These are phyloP conservation scores for Hycleus cichorii DNA, from an alignment of 1,140 invertebrate species.

Conservation along the genomic window DNA sequence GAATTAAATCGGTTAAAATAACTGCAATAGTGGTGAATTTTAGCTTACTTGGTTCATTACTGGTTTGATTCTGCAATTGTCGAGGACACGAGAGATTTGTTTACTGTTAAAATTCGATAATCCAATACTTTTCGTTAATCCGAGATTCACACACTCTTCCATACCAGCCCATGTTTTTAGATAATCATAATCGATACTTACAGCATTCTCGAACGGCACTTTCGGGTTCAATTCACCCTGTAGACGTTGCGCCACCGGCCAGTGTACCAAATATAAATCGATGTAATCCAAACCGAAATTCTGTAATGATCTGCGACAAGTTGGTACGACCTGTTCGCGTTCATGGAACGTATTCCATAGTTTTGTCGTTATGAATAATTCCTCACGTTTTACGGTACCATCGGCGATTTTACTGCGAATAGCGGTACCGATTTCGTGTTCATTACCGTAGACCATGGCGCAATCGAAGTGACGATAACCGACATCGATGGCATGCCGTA, in stretches of 20 bases:
- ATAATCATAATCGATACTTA: conserved; percentile 57
- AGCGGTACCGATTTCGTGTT: conserved; percentile 61
- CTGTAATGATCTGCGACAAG: conserved; percentile 48
- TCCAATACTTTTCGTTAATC: conserved; percentile 68
- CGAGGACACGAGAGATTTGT: conserved; percentile 64
- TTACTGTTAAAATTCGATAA: conserved; percentile 77
- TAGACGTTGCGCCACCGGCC: conserved; percentile 50
- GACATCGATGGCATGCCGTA: conserved; percentile 56
- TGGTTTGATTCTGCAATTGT: conserved; percentile 59
- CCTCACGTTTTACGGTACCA: conserved; percentile 53
- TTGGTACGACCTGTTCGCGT: conserved; percentile 51
- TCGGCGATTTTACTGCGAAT: conserved; percentile 58
- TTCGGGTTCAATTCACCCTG: conserved; percentile 18
- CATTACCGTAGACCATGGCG: conserved; percentile 67
- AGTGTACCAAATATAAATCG: conserved; percentile 74
- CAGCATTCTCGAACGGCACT: conserved; percentile 40
- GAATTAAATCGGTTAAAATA: conserved; percentile 5
- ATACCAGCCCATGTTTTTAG: conserved; percentile 76
- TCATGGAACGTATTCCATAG: conserved; percentile 70
- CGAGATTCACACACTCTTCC: conserved; percentile 63
- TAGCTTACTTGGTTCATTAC: conserved; percentile 53
- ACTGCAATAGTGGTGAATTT: no score
- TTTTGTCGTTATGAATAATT: conserved; percentile 55
- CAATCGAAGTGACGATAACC: conserved; percentile 71
- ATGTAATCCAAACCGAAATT: conserved; percentile 64